Percentiles rank a stretch among this genome's conserved stretches.
phyloP scores from a whole-genome alignment of 2,888 invertebrate species.

The Caprella mutica region DNA sequence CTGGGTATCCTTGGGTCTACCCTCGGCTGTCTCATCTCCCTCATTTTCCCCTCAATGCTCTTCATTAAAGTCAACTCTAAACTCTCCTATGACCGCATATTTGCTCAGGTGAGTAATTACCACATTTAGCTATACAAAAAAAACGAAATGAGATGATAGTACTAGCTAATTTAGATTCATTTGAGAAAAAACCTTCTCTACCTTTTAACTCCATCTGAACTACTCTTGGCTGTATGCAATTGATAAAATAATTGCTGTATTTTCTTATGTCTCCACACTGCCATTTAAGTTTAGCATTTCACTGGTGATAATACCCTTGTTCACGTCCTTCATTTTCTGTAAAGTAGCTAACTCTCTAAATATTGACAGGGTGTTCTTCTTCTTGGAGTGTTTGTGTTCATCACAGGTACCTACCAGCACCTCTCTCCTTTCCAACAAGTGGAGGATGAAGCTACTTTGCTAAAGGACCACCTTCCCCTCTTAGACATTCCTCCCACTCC shows the following conservation, averaged over 20 bases:
- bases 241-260: no score
- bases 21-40: conserved; percentile 83
- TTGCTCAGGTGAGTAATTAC: conserved; percentile 58
- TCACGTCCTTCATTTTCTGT: no score
- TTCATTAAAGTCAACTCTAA: conserved; percentile 74
- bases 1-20: conserved; percentile 89
- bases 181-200: no score
- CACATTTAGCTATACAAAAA: not conserved
- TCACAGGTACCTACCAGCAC: conserved; percentile 29
- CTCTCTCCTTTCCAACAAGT: not conserved
- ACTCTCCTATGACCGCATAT: conserved; percentile 65
- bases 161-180: no score
- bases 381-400: conserved; percentile 21
- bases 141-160: no score
- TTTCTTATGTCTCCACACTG: not conserved
- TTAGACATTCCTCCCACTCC: not conserved
- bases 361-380: conserved; percentile 32
- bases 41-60: conserved; percentile 82
- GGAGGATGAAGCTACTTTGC: not conserved
- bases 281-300: not conserved
- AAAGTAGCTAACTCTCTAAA: not conserved
- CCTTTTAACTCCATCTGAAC: no score
- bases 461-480: not conserved
- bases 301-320: no score
- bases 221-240: no score